A percentile compares a stretch with the other conserved stretches of the same genome.
Evolutionary conservation across 2,888 invertebrate genomes (phyloP).

Genomic region (Therioaphis trifolii): DNA sequence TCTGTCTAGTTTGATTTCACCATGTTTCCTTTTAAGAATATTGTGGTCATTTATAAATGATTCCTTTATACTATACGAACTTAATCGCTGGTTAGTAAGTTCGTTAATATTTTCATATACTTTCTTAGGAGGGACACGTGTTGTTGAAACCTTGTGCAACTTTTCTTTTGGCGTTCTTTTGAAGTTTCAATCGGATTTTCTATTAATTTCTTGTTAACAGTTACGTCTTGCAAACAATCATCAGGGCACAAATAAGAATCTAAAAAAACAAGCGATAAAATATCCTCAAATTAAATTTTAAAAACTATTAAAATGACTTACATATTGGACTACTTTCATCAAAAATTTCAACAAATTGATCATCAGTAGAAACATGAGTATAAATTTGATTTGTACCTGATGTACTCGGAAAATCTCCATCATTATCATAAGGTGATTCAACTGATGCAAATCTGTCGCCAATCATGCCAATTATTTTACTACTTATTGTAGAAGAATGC

Average conservation of each 20-base stretch:
- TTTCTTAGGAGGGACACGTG: neutral
- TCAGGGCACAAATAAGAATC: neutral
- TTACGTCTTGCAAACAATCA: neutral
- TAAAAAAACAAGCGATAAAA: neutral
- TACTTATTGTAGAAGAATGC: neutral
- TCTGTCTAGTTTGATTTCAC: neutral
- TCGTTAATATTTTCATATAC: neutral
- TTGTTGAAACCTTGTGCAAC: neutral
- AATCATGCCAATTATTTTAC: slow-evolving; percentile 15
- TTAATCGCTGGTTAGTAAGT: neutral
- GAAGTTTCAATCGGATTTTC: neutral
- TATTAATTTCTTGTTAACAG: neutral
- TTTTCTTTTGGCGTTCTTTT: neutral
- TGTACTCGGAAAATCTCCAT: neutral
- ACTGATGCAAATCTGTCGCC: neutral
- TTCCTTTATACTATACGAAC: neutral
- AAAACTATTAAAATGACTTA: neutral
- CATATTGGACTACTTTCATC: slow-evolving; percentile 1
- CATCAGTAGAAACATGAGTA: neutral
- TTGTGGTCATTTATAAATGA: no score
- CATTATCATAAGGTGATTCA: slow-evolving; percentile 9
- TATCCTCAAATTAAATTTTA: neutral
- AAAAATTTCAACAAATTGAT: neutral
- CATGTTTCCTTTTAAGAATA: neutral
- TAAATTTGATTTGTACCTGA: slow-evolving; percentile 6